A percentile compares a stretch with the other conserved stretches of the same genome.
These are phyloP conservation scores for Anoplopoma fimbria DNA, from an alignment of 2,113 vertebrate species.

Conservation along the genomic window DNA sequence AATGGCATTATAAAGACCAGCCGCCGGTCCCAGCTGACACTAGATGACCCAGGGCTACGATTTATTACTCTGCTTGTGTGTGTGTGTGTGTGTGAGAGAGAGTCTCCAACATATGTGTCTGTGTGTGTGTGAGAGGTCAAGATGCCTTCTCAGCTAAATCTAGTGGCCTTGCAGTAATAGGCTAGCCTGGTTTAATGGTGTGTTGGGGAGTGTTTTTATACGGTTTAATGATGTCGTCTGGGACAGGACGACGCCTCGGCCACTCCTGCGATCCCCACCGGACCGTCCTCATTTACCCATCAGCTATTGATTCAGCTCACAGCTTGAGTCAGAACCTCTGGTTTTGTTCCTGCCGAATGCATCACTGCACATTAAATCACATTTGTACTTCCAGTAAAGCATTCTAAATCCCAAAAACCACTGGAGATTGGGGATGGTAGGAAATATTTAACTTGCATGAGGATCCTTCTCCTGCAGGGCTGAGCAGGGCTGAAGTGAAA, in stretches of 20 bases:
- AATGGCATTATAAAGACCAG: constrained; percentile 50
- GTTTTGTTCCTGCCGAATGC: constrained; percentile 9
- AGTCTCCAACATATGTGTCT: constrained; percentile 1
- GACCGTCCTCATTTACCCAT: constrained; percentile 54
- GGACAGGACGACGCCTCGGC: constrained; percentile 50
- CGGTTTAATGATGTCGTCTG: constrained; percentile 72
- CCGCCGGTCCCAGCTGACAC: constrained; percentile 50
- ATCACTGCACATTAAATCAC: neutral
- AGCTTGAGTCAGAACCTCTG: constrained; percentile 7
- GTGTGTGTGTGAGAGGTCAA: constrained; percentile 56
- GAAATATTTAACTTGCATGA: constrained; percentile 8
- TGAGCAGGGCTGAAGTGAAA: constrained; percentile 23
- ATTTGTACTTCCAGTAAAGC: constrained; percentile 27
- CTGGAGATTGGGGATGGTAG: neutral
- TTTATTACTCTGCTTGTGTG: constrained; percentile 44
- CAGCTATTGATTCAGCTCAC: constrained; percentile 51
- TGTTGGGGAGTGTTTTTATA: constrained; percentile 53
- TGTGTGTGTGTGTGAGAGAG: constrained; percentile 3
- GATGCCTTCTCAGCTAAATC: constrained; percentile 53
- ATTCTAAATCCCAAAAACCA: constrained; percentile 23
- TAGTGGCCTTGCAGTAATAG: constrained; percentile 67
- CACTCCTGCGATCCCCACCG: neutral
- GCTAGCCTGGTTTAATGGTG: constrained; percentile 67
- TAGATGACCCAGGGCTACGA: constrained; percentile 48
- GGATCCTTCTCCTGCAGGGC: neutral